These are phyloP conservation scores for Dinothrombium tinctorium DNA, from an alignment of 1,140 invertebrate genomes.

Conservation along the genomic window DNA sequence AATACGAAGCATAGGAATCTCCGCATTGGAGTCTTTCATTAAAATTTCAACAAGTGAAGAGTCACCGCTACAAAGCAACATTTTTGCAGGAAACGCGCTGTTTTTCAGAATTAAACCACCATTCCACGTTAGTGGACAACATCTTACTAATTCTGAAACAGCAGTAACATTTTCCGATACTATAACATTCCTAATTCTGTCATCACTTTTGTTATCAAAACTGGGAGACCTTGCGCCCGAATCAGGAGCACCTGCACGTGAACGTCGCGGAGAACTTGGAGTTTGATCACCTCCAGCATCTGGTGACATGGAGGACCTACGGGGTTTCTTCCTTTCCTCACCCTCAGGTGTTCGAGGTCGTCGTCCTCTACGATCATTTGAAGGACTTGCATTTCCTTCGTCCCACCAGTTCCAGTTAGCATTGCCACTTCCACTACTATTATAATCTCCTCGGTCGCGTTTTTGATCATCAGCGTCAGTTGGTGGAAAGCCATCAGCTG, in stretches of 20 bases:
- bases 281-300: background rate
- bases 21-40: slow-evolving; percentile 60
- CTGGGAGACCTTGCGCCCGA: background rate
- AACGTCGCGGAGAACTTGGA: background rate
- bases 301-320: background rate
- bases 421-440: background rate
- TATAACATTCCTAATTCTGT: background rate
- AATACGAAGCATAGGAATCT: slow-evolving; percentile 52
- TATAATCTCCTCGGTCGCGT: background rate
- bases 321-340: background rate
- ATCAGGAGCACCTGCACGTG: background rate
- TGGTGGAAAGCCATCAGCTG: background rate
- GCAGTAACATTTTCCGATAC: slow-evolving; percentile 9
- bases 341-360: background rate
- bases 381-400: background rate
- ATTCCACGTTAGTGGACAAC: slow-evolving; percentile 55
- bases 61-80: slow-evolving; percentile 85
- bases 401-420: slow-evolving; percentile 1
- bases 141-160: slow-evolving; percentile 26
- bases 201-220: background rate
- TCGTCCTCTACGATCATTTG: background rate
- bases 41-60: slow-evolving; percentile 70
- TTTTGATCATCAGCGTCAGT: background rate
- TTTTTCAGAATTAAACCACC: slow-evolving; percentile 85
- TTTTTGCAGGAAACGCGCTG: slow-evolving; percentile 77